Percentiles rank a stretch among this genome's conserved stretches.
Conservation (phyloP, 1,140 invertebrate genomes). For the Caenorhabditis elegans region DNA sequence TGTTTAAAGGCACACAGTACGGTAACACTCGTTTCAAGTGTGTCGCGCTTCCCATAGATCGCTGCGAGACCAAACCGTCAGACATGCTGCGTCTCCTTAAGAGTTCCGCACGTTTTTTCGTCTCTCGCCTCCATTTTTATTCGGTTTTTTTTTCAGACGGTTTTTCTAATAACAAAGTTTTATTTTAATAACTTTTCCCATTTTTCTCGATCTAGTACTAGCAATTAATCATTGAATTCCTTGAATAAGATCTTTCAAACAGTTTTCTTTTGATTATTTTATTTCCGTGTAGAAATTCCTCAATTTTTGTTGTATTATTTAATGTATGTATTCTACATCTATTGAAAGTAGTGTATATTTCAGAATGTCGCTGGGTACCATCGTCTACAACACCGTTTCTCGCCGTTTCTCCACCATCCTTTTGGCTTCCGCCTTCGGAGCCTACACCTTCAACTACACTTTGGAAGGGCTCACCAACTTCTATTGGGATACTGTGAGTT, state of each 20-base stretch:
- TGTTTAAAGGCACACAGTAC: background rate
- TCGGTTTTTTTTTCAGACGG: background rate
- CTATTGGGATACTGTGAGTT: conserved; percentile 48
- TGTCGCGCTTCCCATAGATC: background rate
- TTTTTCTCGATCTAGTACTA: no score
- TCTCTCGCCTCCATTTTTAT: background rate
- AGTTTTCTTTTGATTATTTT: no score
- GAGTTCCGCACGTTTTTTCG: background rate
- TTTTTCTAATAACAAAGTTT: no score
- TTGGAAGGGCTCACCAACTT: conserved; percentile 41
- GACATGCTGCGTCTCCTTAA: background rate
- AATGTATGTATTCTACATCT: no score
- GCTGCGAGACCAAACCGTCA: background rate
- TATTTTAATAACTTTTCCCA: no score
- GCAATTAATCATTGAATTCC: no score
- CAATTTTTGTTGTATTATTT: no score
- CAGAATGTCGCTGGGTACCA: conserved; percentile 39
- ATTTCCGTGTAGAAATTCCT: no score
- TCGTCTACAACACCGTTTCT: conserved; percentile 42
- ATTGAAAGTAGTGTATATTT: background rate
- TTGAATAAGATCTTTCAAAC: no score
- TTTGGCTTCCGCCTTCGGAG: conserved; percentile 41
- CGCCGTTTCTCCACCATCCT: conserved; percentile 52
- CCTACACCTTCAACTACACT: conserved; percentile 44
- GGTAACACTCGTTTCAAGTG: background rate